Evolutionary conservation across 2,113 vertebrate species (phyloP).

Genomic region (Stictonetta naevosa): DNA sequence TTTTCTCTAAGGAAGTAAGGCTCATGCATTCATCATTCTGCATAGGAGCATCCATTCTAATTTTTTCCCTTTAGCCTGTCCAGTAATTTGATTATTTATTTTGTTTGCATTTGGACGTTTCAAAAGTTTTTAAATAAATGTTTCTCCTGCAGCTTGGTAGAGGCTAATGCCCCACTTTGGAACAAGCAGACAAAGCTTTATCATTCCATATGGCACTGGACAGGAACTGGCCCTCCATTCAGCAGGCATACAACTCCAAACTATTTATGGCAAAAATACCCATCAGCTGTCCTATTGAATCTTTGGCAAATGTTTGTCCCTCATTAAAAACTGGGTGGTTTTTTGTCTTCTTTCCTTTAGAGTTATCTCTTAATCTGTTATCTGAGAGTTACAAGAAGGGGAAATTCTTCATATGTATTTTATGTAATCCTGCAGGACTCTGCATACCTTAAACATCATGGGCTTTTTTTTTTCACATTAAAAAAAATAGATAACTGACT

Average conservation of each 20-base stretch:
- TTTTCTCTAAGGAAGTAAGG: background rate
- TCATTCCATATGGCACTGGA: background rate
- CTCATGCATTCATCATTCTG: background rate
- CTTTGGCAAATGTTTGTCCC: background rate
- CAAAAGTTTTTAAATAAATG: background rate
- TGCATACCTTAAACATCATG: background rate
- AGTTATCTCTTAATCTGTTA: background rate
- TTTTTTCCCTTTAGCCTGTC: background rate
- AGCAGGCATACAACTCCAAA: background rate
- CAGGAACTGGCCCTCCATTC: background rate
- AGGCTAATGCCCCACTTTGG: background rate
- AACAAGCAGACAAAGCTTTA: background rate
- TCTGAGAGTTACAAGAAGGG: background rate
- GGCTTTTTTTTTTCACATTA: background rate
- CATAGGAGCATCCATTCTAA: rapidly evolving
- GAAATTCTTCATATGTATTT: background rate
- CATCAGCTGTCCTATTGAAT: background rate
- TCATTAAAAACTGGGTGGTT: background rate
- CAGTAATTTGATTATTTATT: background rate
- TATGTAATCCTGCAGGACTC: background rate
- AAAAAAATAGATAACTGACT: background rate
- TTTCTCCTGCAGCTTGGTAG: background rate
- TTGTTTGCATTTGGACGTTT: background rate
- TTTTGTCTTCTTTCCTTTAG: background rate
- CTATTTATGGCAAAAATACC: background rate